Evolutionary conservation across 1,140 invertebrate genomes (phyloP).

Genomic region (Anastrepha ludens): DNA sequence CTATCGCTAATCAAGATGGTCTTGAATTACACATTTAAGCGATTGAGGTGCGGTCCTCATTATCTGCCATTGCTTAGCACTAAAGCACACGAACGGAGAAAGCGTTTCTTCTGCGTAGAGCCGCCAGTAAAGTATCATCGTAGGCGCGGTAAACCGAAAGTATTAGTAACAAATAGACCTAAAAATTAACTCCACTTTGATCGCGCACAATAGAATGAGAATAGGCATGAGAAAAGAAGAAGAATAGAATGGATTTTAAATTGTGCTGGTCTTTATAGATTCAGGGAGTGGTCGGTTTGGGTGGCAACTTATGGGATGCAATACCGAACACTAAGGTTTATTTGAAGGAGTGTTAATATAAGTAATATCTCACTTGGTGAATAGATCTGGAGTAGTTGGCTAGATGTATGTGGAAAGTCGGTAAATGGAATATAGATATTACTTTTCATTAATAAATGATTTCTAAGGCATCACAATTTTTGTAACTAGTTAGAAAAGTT

Average conservation of each 20-base stretch:
- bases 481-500: no score
- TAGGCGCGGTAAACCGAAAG: constrained; percentile 15
- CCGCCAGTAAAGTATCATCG: neutral
- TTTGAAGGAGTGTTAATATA: neutral
- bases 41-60: constrained; percentile 30
- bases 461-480: no score
- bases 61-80: neutral
- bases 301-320: neutral
- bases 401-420: neutral
- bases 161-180: constrained; percentile 1
- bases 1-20: constrained; percentile 23
- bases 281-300: neutral
- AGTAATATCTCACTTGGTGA: neutral
- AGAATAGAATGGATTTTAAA: neutral
- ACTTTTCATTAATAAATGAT: no score
- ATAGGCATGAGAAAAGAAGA: neutral
- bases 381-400: neutral
- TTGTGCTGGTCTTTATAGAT: neutral
- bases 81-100: constrained; percentile 7
- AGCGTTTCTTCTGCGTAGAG: neutral
- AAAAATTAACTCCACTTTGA: neutral
- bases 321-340: neutral
- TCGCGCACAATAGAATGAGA: neutral
- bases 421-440: no score
- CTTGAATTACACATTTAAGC: constrained; percentile 51